These are phyloP conservation scores for Aptenodytes patagonicus DNA, from an alignment of 2,113 vertebrate species.

Conservation along the genomic window DNA sequence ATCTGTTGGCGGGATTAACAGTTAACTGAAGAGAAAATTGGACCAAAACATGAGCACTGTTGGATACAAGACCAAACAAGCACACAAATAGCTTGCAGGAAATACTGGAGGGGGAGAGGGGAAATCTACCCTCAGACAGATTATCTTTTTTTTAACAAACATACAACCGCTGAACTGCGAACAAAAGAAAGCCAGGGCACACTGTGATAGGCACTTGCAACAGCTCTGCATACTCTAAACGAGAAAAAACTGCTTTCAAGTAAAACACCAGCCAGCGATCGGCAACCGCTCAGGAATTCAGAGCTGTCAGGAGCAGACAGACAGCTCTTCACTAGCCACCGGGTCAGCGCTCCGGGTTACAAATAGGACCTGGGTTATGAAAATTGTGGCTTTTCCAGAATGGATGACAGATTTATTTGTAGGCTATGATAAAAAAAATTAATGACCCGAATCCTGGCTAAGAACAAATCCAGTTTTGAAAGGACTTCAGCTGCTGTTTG, in stretches of 20 bases:
- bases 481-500: neutral
- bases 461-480: neutral
- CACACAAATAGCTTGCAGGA: neutral
- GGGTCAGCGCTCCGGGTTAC: neutral
- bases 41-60: neutral
- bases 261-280: neutral
- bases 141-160: neutral
- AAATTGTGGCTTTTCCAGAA: neutral
- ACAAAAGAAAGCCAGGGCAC: neutral
- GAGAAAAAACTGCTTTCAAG: neutral
- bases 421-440: neutral
- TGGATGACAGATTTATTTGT: neutral
- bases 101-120: neutral
- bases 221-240: neutral
- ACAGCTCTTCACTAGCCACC: neutral
- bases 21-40: neutral
- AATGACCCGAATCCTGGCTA: neutral
- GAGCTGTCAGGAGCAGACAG: neutral
- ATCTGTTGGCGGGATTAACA: neutral
- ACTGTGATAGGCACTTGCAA: conserved; percentile 23
- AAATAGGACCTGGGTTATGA: neutral
- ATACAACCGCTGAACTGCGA: neutral
- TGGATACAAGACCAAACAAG: neutral
- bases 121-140: neutral
- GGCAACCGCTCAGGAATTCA: neutral